Percentiles rank a stretch among this genome's conserved stretches.
These are phyloP conservation scores for Sylvilagus bachmani DNA, from an alignment of 2,113 vertebrate genomes.

Conservation along the genomic window DNA sequence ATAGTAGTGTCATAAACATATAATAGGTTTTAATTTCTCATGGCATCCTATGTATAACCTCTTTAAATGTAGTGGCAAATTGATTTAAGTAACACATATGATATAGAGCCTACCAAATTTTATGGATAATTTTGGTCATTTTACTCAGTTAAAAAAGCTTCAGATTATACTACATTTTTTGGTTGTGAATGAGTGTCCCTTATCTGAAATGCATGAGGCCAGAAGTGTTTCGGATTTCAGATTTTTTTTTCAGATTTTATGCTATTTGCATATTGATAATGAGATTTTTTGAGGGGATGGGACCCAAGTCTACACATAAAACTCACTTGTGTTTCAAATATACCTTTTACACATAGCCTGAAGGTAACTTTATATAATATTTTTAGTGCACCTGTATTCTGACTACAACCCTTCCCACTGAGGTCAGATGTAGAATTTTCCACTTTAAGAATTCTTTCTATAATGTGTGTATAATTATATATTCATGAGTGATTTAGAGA, in stretches of 20 bases:
- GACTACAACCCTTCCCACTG: too few relatives aligned
- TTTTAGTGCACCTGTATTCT: too few relatives aligned
- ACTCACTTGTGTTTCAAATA: too few relatives aligned
- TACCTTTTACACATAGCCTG: too few relatives aligned
- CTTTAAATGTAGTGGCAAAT: not conserved
- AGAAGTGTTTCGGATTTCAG: too few relatives aligned
- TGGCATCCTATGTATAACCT: not conserved
- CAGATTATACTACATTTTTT: not conserved
- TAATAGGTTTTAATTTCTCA: slow-evolving; percentile 8
- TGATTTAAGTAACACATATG: not conserved
- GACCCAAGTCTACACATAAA: too few relatives aligned
- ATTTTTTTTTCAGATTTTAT: too few relatives aligned
- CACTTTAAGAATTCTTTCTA: not conserved
- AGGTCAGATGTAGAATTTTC: too few relatives aligned
- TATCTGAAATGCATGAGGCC: too few relatives aligned
- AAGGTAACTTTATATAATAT: too few relatives aligned
- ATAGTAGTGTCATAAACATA: not conserved
- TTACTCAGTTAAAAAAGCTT: not conserved
- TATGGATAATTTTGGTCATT: not conserved
- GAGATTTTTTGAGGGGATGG: too few relatives aligned
- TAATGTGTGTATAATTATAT: not conserved
- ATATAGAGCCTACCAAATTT: not conserved
- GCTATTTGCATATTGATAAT: too few relatives aligned
- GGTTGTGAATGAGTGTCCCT: not conserved
- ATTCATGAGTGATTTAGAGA: not conserved